Evolutionary conservation across 1,140 invertebrate genomes (phyloP), one percentile per base, ranked within the genome.

Genomic region (Brachionus calyciflorus): DNA sequence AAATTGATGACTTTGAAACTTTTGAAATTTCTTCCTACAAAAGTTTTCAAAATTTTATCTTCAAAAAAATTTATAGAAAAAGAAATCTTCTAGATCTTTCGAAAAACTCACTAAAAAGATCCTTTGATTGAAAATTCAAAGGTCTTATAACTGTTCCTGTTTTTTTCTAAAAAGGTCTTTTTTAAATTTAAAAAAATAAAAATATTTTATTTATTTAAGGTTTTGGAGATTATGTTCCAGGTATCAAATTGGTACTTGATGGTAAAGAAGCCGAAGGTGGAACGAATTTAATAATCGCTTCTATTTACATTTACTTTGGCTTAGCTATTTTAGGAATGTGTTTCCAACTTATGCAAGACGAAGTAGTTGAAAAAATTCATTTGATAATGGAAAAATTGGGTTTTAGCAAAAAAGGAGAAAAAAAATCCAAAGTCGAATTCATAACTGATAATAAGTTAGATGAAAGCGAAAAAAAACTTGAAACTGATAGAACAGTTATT

Each of bases 201-300:
- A 37, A 37, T 40, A 12, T 26, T 57, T 57, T 57, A 30, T 57
- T 28, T 24, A 4, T 24, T 2, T 14, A 41, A 55, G 75, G 75
- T n/a, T 78, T 78, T 49, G 75, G 73, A 44, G 73, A 77, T 51
- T 49, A 49, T 3, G 73, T 78, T 6, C 78, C 78, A 14, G 76
- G 63, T 33, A 60, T 44, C 33, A 75, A 9, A 10, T n/a, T 19
- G 28, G 41, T 55, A 17, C 30, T 73, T n/a, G 48, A 30, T 12
- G 46, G 46, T 5, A 55, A 73, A 19, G 69, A 73, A 55, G 69
- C 49, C n/a, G 46, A 55, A 76, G 73, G 49, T 28, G 55, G 55
- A n/a, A 30, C 7, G 37, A 60, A 44, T 17, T 77, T 77, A 19
- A 14, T 77, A 1, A 63, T 60, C 2, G 57, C 55, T n/a, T n/a